A percentile compares a stretch with the other conserved stretches of the same genome.
Conservation (phyloP, 2,113 vertebrate species). For the Dicentrarchus labrax region DNA sequence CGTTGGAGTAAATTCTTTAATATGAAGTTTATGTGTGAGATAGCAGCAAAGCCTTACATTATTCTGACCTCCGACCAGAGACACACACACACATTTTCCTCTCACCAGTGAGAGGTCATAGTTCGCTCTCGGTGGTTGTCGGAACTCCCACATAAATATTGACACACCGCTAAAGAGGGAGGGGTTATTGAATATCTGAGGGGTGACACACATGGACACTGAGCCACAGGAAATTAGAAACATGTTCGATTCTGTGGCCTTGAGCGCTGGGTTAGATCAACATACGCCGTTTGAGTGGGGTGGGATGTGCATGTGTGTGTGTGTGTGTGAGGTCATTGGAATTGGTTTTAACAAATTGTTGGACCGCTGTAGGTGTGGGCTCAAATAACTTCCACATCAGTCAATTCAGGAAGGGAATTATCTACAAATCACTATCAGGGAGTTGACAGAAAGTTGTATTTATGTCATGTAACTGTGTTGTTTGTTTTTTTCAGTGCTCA, state of each 20-base stretch:
- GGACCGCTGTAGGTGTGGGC: neutral
- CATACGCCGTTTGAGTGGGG: conserved; percentile 19
- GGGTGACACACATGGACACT: conserved; percentile 57
- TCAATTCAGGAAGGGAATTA: neutral
- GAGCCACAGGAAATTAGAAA: conserved; percentile 75
- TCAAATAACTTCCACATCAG: conserved; percentile 29
- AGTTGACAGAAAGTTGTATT: neutral
- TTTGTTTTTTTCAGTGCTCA: neutral
- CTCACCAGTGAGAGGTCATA: conserved; percentile 16
- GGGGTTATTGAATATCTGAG: conserved; percentile 69
- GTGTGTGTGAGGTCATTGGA: conserved; percentile 30
- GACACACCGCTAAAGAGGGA: conserved; percentile 46
- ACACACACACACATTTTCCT: neutral
- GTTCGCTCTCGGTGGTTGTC: conserved; percentile 3
- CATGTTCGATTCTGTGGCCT: conserved; percentile 66
- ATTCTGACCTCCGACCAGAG: neutral
- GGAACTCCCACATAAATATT: conserved; percentile 58
- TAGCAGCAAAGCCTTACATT: neutral
- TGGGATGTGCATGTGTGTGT: conserved; percentile 23
- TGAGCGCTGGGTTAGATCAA: conserved; percentile 53
- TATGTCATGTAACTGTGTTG: neutral
- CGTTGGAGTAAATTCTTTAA: neutral
- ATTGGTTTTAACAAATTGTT: conserved; percentile 2
- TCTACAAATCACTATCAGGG: neutral
- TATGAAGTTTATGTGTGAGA: neutral